phyloP scores from a whole-genome alignment of 2,113 vertebrate genomes.

The Porphyrio hochstetteri region DNA sequence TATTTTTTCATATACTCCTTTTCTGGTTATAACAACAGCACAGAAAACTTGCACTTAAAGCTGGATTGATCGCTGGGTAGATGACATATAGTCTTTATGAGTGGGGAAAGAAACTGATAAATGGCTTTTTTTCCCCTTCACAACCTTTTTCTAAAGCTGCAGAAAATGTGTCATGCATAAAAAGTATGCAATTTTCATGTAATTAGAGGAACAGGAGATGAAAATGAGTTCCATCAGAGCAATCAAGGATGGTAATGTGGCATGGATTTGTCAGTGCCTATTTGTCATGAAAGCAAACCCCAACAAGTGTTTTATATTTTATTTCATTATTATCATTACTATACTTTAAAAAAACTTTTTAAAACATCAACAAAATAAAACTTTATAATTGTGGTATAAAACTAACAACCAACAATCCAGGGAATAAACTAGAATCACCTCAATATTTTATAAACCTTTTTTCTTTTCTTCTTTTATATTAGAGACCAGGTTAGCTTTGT shows the following conservation, averaged over 20 bases:
- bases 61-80: conserved; percentile 64
- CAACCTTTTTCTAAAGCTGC: conserved; percentile 79
- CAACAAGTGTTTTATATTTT: conserved; percentile 73
- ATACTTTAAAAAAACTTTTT: background rate
- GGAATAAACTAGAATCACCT: background rate
- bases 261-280: conserved; percentile 78
- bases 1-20: conserved; percentile 50
- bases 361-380: background rate
- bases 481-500: background rate
- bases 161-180: conserved; percentile 83
- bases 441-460: background rate
- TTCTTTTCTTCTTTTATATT: background rate
- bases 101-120: conserved; percentile 69
- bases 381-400: background rate
- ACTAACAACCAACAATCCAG: background rate
- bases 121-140: conserved; percentile 67
- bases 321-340: conserved; percentile 60
- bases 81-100: conserved; percentile 72
- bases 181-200: conserved; percentile 84
- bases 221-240: conserved; percentile 84
- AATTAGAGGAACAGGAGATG: conserved; percentile 83
- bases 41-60: conserved; percentile 71
- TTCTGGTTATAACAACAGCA: conserved; percentile 68
- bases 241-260: conserved; percentile 82
- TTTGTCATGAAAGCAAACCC: conserved; percentile 78